A percentile compares a stretch with the other conserved stretches of the same genome.
phyloP scores from a whole-genome alignment of 2,113 vertebrate genomes.

The Trogon melanurus region DNA sequence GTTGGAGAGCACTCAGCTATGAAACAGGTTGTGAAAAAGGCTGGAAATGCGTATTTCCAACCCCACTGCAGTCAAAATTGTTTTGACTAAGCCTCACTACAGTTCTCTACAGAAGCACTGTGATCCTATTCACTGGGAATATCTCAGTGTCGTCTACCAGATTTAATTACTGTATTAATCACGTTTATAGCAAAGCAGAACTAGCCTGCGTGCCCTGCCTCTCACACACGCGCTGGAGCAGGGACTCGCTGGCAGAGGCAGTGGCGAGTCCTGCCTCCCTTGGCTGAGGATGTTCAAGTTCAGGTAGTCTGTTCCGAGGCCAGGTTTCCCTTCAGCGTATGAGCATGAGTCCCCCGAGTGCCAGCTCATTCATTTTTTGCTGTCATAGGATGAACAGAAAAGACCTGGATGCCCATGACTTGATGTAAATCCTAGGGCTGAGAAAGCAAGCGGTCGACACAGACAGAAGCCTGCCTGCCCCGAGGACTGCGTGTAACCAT shows the following conservation, averaged over 20 bases:
- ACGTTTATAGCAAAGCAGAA: neutral
- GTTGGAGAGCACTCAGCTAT: neutral
- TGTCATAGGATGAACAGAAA: neutral
- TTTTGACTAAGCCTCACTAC: neutral
- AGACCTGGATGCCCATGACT: neutral
- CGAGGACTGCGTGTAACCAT: neutral
- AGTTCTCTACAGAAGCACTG: neutral
- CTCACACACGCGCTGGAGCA: accelerated
- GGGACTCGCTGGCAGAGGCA: neutral
- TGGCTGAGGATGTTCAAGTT: neutral
- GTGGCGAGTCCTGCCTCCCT: neutral
- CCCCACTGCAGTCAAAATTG: neutral
- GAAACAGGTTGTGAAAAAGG: neutral
- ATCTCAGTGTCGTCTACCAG: neutral
- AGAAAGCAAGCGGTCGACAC: neutral
- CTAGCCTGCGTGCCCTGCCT: neutral
- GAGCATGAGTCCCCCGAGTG: accelerated
- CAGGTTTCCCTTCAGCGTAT: neutral
- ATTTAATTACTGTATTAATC: neutral
- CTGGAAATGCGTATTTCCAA: neutral
- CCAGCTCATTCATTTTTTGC: neutral
- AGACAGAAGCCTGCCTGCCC: neutral
- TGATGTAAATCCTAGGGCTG: neutral
- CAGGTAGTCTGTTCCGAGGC: neutral
- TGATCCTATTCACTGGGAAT: neutral